Evolutionary conservation across 2,888 invertebrate genomes (phyloP), one percentile per base, ranked within the genome.

Genomic region (Chorisops tibialis): DNA sequence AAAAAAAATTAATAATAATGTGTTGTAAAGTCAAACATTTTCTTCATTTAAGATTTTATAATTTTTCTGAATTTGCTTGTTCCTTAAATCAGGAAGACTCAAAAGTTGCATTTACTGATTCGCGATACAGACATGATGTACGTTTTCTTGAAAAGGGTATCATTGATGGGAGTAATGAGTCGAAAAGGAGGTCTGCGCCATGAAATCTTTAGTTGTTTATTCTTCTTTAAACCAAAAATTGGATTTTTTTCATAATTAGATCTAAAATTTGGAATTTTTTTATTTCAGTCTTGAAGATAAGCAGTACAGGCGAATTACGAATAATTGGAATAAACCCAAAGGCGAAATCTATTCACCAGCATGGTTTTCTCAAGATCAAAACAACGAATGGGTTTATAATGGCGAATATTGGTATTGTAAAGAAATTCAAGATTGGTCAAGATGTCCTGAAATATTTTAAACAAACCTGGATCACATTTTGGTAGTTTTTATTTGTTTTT

Each of bases 31-130:
- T 45, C 11, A 41, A 41, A 14, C 14, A 18, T 14, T 45, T 16
- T 16, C 45, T 12, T 30, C 9, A 4, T 45, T 45, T 11, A 45
- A 45, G 45, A 11, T 45, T 19, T 83, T 96, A 97, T 81, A 87
- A 89, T 79, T 96, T 96, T 80, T 95, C 96, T 43, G 80, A 88
- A 74, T 82, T 97, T 70, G 94, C 96, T 37, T 89, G 93, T 73
- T 93, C 96, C 78, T 80, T 97, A 70, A 97, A 97, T 79, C 96
- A 97, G 80, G 82, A 83, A 24, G 96, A 97, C 78, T 84, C 86
- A 4, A 88, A 85, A 63, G 87, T 96, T n/a, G 93, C 95, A 47
- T 95, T 95, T 7, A 94, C 96, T 0, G 96, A 97, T 82, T 87
- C 90, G 60, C 84, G 96, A 37, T 78, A 83, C 61, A 83, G 96